Conservation (phyloP, 2,797 vertebrate species). For the Lepus oiostolus region DNA sequence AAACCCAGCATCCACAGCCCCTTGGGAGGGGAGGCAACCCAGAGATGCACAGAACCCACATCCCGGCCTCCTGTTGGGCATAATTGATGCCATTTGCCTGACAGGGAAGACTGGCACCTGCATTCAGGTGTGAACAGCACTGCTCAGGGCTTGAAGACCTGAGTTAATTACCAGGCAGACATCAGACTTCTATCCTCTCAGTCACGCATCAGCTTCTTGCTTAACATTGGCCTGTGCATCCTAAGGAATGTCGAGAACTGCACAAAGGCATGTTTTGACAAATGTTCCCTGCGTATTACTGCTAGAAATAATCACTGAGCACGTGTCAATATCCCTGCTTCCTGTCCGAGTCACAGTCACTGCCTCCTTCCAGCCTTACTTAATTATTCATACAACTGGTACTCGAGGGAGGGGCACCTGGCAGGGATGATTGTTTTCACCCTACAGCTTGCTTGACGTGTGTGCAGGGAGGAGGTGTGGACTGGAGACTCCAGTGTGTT, state of each 20-base stretch:
- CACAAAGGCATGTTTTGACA: not conserved
- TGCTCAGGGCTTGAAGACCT: slow-evolving; percentile 44
- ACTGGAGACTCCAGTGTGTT: not conserved
- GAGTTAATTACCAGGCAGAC: slow-evolving; percentile 73
- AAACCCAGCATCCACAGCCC: slow-evolving; percentile 18
- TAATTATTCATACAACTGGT: not conserved
- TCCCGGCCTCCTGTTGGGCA: slow-evolving; percentile 66
- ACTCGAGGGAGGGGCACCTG: not conserved
- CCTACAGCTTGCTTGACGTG: not conserved
- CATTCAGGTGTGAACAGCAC: slow-evolving; percentile 73
- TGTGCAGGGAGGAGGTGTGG: not conserved
- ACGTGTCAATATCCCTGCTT: not conserved
- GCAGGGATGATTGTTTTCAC: not conserved
- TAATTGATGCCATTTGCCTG: slow-evolving; percentile 76
- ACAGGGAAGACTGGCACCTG: slow-evolving; percentile 67
- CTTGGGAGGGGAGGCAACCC: slow-evolving; percentile 37
- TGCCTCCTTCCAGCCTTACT: not conserved
- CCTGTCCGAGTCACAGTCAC: not conserved
- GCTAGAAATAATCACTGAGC: not conserved
- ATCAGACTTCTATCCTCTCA: slow-evolving; percentile 66
- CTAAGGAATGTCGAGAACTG: slow-evolving; percentile 26
- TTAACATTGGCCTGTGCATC: slow-evolving; percentile 55
- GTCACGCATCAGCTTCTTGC: slow-evolving; percentile 59
- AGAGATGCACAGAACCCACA: slow-evolving; percentile 65
- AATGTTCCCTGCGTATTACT: not conserved